Evolutionary conservation across 2,797 vertebrate species (phyloP), one percentile per base, ranked within the genome.

Genomic region (Bovichtus variegatus): DNA sequence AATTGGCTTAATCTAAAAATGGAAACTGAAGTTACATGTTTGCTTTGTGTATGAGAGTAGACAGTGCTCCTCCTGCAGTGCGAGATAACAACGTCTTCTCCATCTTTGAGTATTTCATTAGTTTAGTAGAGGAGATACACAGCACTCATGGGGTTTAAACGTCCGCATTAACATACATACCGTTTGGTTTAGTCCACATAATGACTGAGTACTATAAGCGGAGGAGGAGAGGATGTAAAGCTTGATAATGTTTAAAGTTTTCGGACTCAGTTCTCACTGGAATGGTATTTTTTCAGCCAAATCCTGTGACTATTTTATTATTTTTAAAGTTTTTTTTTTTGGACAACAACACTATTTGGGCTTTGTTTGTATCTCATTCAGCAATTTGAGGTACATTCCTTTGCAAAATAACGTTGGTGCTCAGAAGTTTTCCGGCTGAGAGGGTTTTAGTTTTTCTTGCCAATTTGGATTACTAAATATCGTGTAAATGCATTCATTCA

Each of bases 1-100:
- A 59, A 49, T 18, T 27, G 18, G 38, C 59, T 66, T 58, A 25
- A 68, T 77, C 70, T 67, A 36, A 74, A 77, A 71, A 64, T 47
- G 25, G 76, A 71, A 53, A 53, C 13, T 18, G 29, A 54, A 63
- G 50, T 58, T 27, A 40, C 25, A 34, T 29, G 21, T 63, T 49
- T 55, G 62, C 38, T 29, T 70, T 61, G n/a, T 80, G 21, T n/a
- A 19, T 54, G 34, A 44, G 15, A 59, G 46, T 34, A 31, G 25
- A 66, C 15, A 12, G 21, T 9, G 9, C 21, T 29, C 19, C 27
- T 51, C 58, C 63, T 55, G 50, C 15, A 71, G 61, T 21, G 38
- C 53, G 44, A 66, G 16, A 29, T 62, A 44, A 67, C 12, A 19
- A 31, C 6, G 47, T 29, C 53, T 15, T 65, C 46, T 46, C 31